Conservation (phyloP, 2,888 invertebrate species). For the Caenorhabditis panamensis region DNA sequence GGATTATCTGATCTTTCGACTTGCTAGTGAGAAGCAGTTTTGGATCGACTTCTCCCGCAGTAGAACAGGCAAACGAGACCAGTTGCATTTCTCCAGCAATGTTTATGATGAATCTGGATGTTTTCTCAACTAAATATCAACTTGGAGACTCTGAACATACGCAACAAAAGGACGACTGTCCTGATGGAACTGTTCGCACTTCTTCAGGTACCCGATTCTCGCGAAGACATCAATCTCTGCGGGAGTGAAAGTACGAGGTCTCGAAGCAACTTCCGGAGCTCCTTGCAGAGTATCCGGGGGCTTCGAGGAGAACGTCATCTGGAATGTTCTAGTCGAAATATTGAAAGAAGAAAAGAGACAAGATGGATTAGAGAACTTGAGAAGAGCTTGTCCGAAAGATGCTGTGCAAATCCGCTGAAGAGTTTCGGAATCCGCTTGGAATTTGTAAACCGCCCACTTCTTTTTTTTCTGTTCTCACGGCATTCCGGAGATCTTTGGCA, state of each 20-base stretch:
- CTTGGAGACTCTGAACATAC: too few relatives aligned
- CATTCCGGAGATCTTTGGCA: not conserved
- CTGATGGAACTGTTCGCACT: constrained; percentile 41
- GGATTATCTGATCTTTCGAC: constrained; percentile 20
- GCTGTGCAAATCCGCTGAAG: constrained; percentile 8
- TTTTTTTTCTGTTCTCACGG: not conserved
- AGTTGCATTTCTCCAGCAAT: constrained; percentile 14
- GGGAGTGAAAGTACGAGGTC: constrained; percentile 1
- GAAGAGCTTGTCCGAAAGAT: not conserved
- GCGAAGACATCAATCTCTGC: constrained; percentile 25
- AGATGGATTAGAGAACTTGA: constrained; percentile 2
- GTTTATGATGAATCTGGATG: constrained; percentile 21
- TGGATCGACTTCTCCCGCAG: constrained; percentile 10
- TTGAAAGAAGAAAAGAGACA: not conserved
- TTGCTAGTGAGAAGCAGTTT: not conserved
- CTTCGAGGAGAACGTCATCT: constrained; percentile 21
- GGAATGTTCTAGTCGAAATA: constrained; percentile 2
- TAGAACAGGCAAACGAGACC: constrained; percentile 8
- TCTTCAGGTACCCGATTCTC: not conserved
- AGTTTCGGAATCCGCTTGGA: constrained; percentile 14
- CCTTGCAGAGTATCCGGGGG: not conserved
- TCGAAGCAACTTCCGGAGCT: not conserved
- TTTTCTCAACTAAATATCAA: too few relatives aligned
- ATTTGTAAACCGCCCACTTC: not conserved
- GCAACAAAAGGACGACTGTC: constrained; percentile 30